Conservation (phyloP, 2,888 invertebrate genomes). For the Masnerella sp. region DNA sequence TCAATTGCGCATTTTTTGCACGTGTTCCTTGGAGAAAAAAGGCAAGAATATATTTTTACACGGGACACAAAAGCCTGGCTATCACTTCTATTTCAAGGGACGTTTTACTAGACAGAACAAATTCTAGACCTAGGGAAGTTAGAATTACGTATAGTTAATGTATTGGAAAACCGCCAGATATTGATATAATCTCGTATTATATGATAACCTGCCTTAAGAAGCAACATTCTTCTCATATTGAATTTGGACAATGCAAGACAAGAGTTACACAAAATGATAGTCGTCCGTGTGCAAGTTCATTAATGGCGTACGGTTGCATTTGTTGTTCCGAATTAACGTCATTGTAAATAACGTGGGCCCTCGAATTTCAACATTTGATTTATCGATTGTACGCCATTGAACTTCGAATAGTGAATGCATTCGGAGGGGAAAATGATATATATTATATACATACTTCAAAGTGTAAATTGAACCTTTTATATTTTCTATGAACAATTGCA, state of each 20-base stretch:
- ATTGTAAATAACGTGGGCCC: conserved; percentile 34
- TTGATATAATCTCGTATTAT: conserved; percentile 41
- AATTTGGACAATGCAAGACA: conserved; percentile 8
- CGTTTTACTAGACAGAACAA: conserved; percentile 18
- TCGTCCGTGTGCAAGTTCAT: conserved; percentile 36
- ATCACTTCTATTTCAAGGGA: conserved; percentile 54
- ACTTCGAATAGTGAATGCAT: conserved; percentile 22
- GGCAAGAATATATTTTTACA: conserved; percentile 54
- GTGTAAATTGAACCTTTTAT: conserved; percentile 51
- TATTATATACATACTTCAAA: conserved; percentile 43
- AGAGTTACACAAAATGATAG: conserved; percentile 34
- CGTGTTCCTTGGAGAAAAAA: conserved; percentile 24
- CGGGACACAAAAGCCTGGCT: conserved; percentile 2
- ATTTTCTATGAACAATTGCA: conserved; percentile 52
- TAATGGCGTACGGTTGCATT: conserved; percentile 32
- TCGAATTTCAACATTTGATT: conserved; percentile 6
- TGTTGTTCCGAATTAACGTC: conserved; percentile 25
- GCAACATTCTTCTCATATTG: conserved; percentile 43
- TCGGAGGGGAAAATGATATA: conserved; percentile 34
- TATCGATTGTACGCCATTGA: conserved; percentile 34
- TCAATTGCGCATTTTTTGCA: too few species aligned
- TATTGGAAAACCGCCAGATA: conserved; percentile 28
- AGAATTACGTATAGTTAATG: conserved; percentile 17
- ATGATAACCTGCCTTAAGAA: conserved; percentile 52
- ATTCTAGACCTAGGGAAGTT: conserved; percentile 18